Evolutionary conservation across 92 coral and sea anemone genomes (phyloP).

Genomic region (Porites evermanni): DNA sequence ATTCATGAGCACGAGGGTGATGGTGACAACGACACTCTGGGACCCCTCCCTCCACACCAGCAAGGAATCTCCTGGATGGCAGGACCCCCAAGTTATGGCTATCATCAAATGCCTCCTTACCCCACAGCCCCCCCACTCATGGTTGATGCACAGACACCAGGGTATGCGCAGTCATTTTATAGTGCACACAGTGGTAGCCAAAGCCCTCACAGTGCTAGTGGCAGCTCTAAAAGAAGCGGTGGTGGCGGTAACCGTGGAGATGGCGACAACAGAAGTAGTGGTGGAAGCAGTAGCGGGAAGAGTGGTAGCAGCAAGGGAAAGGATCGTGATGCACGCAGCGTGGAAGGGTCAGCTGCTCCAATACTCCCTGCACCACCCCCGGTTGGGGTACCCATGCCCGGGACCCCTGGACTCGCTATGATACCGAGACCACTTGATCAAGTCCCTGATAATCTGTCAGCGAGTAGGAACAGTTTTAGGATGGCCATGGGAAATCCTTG

Average conservation of each 20-base stretch:
- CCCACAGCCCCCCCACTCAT: slow-evolving; percentile 64
- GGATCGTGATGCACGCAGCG: slow-evolving; percentile 72
- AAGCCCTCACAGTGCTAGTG: slow-evolving; percentile 88
- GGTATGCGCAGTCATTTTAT: slow-evolving; percentile 85
- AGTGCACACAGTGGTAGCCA: slow-evolving; percentile 98
- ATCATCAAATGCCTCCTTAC: slow-evolving; percentile 84
- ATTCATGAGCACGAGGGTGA: slow-evolving; percentile 86
- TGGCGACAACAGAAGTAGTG: slow-evolving; percentile 84
- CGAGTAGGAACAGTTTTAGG: slow-evolving; percentile 97
- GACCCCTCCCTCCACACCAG: slow-evolving; percentile 94
- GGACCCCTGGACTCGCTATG: slow-evolving; percentile 50
- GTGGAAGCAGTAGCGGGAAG: slow-evolving; percentile 86
- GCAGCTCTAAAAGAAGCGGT: slow-evolving; percentile 82
- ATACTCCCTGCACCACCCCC: slow-evolving; percentile 22
- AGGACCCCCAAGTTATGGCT: slow-evolving; percentile 97
- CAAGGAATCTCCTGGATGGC: slow-evolving; percentile 92
- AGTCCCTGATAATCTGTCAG: slow-evolving; percentile 92
- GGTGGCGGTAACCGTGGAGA: slow-evolving; percentile 76
- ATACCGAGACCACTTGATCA: slow-evolving; percentile 92
- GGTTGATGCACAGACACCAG: slow-evolving; percentile 80
- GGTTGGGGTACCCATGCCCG: slow-evolving; percentile 28
- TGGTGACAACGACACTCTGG: slow-evolving; percentile 97
- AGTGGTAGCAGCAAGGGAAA: slow-evolving; percentile 93
- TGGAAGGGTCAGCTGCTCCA: slow-evolving; percentile 50
- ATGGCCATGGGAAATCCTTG: slow-evolving; percentile 99